These are phyloP conservation scores for Drosophila yooni DNA, from an alignment of 2,888 invertebrate genomes.

Conservation along the genomic window DNA sequence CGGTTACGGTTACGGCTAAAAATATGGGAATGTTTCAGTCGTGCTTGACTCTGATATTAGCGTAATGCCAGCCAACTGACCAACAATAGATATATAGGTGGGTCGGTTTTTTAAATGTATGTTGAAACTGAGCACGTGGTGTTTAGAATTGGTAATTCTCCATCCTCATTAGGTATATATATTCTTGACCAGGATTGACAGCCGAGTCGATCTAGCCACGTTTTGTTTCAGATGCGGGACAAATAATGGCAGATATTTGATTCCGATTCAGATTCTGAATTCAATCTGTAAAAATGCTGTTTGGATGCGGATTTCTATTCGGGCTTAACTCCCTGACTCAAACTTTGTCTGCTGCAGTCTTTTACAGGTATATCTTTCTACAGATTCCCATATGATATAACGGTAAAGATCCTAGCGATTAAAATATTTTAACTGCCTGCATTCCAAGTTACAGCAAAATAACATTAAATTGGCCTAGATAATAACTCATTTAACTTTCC, in stretches of 20 bases:
- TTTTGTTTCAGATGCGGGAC: background rate
- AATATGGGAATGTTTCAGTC: background rate
- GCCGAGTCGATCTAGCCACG: background rate
- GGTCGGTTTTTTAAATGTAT: background rate
- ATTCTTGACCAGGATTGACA: background rate
- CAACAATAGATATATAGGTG: too few relatives aligned
- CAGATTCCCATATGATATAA: background rate
- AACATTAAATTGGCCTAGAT: background rate
- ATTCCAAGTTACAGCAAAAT: background rate
- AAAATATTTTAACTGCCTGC: background rate
- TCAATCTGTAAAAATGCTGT: background rate
- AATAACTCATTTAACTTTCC: background rate
- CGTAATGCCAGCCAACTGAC: background rate
- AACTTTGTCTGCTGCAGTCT: background rate
- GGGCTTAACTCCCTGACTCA: accelerated
- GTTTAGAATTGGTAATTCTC: background rate
- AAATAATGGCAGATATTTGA: background rate
- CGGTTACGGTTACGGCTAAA: background rate
- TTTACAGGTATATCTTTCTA: background rate
- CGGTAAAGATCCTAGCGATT: background rate
- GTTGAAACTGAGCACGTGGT: background rate
- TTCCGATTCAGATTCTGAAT: background rate
- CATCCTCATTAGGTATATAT: background rate
- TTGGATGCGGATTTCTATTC: background rate
- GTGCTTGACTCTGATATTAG: background rate